phyloP scores from a whole-genome alignment of 2,113 vertebrate species.

The Esox niger region DNA sequence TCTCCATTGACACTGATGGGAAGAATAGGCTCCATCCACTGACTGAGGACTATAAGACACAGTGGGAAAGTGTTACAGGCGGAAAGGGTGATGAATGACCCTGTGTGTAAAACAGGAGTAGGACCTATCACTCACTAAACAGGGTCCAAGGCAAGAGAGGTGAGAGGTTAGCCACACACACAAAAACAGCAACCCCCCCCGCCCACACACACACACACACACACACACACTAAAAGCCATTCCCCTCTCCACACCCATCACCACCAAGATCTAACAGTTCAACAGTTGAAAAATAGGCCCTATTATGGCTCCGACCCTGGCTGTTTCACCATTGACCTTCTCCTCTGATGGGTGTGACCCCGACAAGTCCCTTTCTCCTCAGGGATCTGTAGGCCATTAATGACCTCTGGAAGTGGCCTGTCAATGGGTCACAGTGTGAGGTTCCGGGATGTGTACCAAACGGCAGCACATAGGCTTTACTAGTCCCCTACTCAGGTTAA shows the following conservation, averaged over 20 bases:
- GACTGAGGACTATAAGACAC: slow-evolving; percentile 39
- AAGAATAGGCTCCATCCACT: slow-evolving; percentile 26
- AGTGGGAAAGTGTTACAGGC: not conserved
- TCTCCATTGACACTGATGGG: slow-evolving; percentile 10
- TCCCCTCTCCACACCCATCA: slow-evolving; percentile 48
- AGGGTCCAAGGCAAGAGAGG: slow-evolving; percentile 16
- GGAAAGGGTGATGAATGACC: slow-evolving; percentile 55
- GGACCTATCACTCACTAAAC: slow-evolving; percentile 61
- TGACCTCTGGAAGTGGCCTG: slow-evolving; percentile 34
- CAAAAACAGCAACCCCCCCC: no score
- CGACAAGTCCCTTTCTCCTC: slow-evolving; percentile 2
- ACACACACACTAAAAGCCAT: slow-evolving; percentile 58
- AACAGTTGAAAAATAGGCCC: slow-evolving; percentile 67
- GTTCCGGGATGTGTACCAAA: slow-evolving; percentile 8
- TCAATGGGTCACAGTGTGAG: slow-evolving; percentile 18
- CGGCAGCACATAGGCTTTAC: slow-evolving; percentile 10
- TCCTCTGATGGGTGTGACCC: slow-evolving; percentile 47
- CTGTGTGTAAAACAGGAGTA: slow-evolving; percentile 58
- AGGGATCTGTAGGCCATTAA: slow-evolving; percentile 43
- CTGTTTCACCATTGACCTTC: slow-evolving; percentile 45
- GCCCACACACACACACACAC: no score
- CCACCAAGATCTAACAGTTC: slow-evolving; percentile 21
- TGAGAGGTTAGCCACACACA: slow-evolving; percentile 50
- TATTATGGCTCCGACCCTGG: slow-evolving; percentile 55
- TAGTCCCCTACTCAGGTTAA: no score